Evolutionary conservation across 2,113 vertebrate genomes (phyloP).

Genomic region (Dipodomys merriami): DNA sequence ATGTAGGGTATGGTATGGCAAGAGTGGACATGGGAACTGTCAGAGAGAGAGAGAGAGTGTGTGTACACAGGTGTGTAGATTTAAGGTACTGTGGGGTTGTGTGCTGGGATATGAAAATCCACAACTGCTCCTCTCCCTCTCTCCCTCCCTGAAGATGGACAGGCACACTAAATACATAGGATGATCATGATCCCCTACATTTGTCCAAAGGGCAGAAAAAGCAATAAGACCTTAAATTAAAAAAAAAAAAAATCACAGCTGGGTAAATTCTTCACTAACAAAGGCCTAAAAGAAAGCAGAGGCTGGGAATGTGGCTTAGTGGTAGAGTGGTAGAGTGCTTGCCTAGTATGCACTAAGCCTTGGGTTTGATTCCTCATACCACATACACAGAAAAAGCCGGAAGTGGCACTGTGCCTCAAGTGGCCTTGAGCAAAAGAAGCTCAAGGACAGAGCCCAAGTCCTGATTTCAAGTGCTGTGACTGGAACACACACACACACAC

Average conservation of each 20-base stretch:
- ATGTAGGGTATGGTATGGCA: rapidly evolving
- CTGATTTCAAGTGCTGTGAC: too few relatives aligned
- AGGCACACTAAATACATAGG: background rate
- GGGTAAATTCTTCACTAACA: background rate
- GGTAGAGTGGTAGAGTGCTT: too few relatives aligned
- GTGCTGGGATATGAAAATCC: background rate
- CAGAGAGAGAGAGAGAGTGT: background rate
- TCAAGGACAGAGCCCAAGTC: too few relatives aligned
- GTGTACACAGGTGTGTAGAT: too few relatives aligned
- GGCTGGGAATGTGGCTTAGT: too few relatives aligned
- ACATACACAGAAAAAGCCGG: too few relatives aligned
- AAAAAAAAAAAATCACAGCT: background rate
- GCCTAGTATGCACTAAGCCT: too few relatives aligned
- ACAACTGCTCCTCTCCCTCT: background rate
- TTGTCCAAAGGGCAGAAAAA: background rate
- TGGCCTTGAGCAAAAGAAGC: too few relatives aligned
- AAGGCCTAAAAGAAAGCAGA: background rate
- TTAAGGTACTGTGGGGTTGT: rapidly evolving
- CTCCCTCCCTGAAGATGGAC: background rate
- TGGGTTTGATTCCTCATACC: too few relatives aligned
- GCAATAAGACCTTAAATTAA: background rate
- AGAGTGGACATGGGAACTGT: background rate
- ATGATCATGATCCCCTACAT: background rate
- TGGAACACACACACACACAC: too few relatives aligned
- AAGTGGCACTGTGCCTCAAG: too few relatives aligned